A percentile compares a stretch with the other conserved stretches of the same genome.
These are phyloP conservation scores for Alethe castanea DNA, from an alignment of 2,113 vertebrate genomes.

Conservation along the genomic window DNA sequence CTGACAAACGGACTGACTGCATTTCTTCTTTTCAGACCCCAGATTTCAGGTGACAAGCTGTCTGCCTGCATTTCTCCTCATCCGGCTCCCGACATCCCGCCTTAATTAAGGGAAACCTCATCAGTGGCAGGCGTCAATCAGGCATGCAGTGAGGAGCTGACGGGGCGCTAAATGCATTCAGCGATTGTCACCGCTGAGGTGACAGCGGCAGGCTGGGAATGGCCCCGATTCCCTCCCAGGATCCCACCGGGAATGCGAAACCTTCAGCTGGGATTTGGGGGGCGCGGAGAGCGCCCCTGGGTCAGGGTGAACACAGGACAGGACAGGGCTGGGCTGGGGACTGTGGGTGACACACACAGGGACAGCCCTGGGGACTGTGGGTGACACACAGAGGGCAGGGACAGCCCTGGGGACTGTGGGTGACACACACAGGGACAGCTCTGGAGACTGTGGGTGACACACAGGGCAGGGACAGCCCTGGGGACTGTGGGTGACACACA, in stretches of 20 bases:
- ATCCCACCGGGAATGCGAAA: fast-evolving
- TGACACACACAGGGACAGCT: not conserved
- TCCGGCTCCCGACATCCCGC: not conserved
- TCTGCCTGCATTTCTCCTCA: not conserved
- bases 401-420: too few relatives aligned
- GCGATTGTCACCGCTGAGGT: not conserved
- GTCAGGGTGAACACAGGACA: not conserved
- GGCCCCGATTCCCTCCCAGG: not conserved
- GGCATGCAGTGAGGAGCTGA: not conserved
- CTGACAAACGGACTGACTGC: not conserved
- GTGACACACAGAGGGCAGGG: not conserved
- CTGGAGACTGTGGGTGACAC: too few relatives aligned
- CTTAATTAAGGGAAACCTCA: not conserved
- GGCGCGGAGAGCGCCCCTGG: fast-evolving
- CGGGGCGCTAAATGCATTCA: not conserved
- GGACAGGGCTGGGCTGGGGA: not conserved
- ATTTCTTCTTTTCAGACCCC: not conserved
- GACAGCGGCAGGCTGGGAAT: not conserved
- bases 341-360: too few relatives aligned
- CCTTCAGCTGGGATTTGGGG: not conserved
- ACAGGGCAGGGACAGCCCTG: not conserved
- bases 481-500: too few relatives aligned
- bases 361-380: not conserved
- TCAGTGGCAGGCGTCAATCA: constrained; percentile 1
- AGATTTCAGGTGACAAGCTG: not conserved